These are phyloP conservation scores for Anguilla japonica DNA, from an alignment of 2,113 vertebrate genomes.

Conservation along the genomic window DNA sequence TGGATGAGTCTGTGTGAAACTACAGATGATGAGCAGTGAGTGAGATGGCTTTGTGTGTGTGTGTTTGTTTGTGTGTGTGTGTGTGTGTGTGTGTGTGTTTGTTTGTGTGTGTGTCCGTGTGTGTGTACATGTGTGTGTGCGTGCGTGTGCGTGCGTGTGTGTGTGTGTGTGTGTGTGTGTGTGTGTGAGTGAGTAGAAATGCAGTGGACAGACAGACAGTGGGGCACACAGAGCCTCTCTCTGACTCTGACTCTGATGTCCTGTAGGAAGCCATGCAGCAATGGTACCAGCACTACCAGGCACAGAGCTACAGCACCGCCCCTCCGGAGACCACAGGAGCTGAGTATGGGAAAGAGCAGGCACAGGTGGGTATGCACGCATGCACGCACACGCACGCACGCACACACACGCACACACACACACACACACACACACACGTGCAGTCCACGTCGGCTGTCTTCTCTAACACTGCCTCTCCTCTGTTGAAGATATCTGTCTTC, in stretches of 20 bases:
- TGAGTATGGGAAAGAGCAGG: conserved; percentile 71
- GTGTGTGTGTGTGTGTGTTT: too few relatives aligned
- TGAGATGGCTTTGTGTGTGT: background rate
- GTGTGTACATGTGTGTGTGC: too few relatives aligned
- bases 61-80: too few relatives aligned
- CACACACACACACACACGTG: conserved; percentile 8
- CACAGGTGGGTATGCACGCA: conserved; percentile 63
- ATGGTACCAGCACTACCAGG: conserved; percentile 79
- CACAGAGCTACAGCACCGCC: conserved; percentile 64
- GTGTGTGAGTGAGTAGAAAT: background rate
- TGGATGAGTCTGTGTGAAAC: background rate
- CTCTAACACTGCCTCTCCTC: conserved; percentile 8
- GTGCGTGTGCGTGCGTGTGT: background rate
- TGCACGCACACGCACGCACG: background rate
- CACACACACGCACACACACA: background rate
- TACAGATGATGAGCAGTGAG: background rate
- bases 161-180: background rate
- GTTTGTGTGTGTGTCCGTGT: too few relatives aligned
- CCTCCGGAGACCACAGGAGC: conserved; percentile 57
- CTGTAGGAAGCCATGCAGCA: conserved; percentile 75
- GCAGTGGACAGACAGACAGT: background rate
- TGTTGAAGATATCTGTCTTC: conserved; percentile 17
- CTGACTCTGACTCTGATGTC: background rate
- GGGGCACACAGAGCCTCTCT: background rate
- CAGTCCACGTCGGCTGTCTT: background rate